These are phyloP conservation scores for Theodoxus fluviatilis DNA, from an alignment of 2,888 invertebrate species.

Conservation along the genomic window DNA sequence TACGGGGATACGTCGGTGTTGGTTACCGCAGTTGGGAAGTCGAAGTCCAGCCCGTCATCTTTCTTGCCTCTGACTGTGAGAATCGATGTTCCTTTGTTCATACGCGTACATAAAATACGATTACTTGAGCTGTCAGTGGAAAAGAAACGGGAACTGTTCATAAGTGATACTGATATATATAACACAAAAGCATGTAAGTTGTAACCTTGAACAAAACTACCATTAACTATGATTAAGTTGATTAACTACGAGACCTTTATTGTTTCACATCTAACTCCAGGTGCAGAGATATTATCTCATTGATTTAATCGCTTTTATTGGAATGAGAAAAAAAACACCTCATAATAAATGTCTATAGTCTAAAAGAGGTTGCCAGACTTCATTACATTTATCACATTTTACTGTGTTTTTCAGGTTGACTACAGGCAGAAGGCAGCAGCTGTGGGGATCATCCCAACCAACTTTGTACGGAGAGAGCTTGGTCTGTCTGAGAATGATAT, in stretches of 20 bases:
- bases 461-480: slow-evolving; percentile 88
- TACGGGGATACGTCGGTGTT: slow-evolving; percentile 87
- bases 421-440: slow-evolving; percentile 95
- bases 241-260: background rate
- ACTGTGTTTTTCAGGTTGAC: slow-evolving; percentile 79
- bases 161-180: background rate
- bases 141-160: background rate
- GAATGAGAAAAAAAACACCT: too few species aligned
- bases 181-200: background rate
- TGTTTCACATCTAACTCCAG: background rate
- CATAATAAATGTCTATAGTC: too few species aligned
- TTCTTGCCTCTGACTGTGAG: slow-evolving; percentile 62
- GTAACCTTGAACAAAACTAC: background rate
- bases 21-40: slow-evolving; percentile 86
- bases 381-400: too few species aligned
- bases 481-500: slow-evolving; percentile 86
- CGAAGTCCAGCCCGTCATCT: slow-evolving; percentile 65
- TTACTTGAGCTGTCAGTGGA: too few species aligned
- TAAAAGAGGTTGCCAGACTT: too few species aligned
- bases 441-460: slow-evolving; percentile 95
- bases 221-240: too few species aligned
- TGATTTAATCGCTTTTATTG: background rate
- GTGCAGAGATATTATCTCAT: background rate
- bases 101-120: background rate
- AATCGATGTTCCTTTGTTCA: background rate